Base-by-base conservation (phyloP, 2,113 vertebrate genomes). In the Tupaia tana region DNA sequence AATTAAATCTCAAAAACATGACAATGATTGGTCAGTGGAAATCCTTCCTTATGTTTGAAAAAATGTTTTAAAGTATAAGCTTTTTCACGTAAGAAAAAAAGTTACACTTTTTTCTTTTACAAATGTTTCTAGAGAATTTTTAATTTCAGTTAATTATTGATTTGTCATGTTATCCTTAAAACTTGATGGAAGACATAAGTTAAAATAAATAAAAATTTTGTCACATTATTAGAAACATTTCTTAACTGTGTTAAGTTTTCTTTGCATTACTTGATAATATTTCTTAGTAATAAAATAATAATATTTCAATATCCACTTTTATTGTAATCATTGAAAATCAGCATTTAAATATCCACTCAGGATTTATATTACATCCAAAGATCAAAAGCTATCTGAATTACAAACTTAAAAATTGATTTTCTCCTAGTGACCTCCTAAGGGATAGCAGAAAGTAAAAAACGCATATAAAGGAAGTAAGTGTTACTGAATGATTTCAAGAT, bases 201-300 rank as follows among this genome's bases (percentile, higher is more conserved):
- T 93, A 13, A 91, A 82, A 63, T 78, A 91, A 91, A 43, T 56
- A 19, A 88, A 58, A 61, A 18, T 59, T 70, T 59, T 67, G 15
- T 25, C 54, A 71, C 13, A 69, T 52, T 56, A 2, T 79, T 19
- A 81, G 11, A 85, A 67, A 61, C 67, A 9, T 71, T 87, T 95
- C 8, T 81, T 4, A 86, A 67, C 4, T 54, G 4, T 43, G 7
- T 43, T n/a, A 24, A 64, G 19, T 77, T 79, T 90, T 56, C 43
- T 82, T 91, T 83, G 24, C 56, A 16, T n/a, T 9, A 83, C 71
- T 90, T 87, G 84, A 81, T 86, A n/a, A 25, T 80, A 80, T 29
- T 79, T 73, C 16, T 84, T 79, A 20, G 15, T 29, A 92, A 25
- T 2, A 61, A 78, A 73, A 81, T 13, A 7, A 15, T 75, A 80